Conservation (phyloP, 64 coral and sea anemone species). For the Trachythela sp. region DNA sequence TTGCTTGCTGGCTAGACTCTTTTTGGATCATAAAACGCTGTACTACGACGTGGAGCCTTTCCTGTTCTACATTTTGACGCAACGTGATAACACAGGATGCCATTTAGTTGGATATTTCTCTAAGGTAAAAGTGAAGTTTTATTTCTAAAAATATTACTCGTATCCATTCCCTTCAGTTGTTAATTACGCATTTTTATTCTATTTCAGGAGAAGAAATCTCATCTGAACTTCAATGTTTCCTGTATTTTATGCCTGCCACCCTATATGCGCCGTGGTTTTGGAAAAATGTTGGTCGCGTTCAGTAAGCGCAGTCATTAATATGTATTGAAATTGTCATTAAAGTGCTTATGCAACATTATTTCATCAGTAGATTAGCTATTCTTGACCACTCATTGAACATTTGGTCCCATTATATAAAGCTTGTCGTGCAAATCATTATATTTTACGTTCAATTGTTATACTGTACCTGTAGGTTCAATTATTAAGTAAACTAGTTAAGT, state of each 20-base stretch:
- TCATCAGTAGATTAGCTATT: no score
- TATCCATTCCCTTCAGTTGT: not conserved
- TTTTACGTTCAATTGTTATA: no score
- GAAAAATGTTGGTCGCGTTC: slow-evolving; percentile 98
- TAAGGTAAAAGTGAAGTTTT: slow-evolving; percentile 52
- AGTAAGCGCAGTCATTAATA: slow-evolving; percentile 61
- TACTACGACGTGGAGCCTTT: slow-evolving; percentile 98
- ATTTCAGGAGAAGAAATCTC: slow-evolving; percentile 92
- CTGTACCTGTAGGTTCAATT: no score
- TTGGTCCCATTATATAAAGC: no score
- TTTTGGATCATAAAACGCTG: slow-evolving; percentile 91
- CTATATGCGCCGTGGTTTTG: slow-evolving; percentile 95
- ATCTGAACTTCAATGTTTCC: slow-evolving; percentile 90
- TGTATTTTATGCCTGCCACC: slow-evolving; percentile 84
- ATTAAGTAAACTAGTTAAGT: no score
- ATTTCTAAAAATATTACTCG: not conserved
- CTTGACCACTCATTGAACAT: no score
- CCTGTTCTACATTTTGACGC: slow-evolving; percentile 93
- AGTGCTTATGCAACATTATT: no score
- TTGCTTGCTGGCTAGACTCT: slow-evolving; percentile 86
- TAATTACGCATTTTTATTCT: not conserved
- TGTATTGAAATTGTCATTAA: not conserved
- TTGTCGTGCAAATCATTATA: no score
- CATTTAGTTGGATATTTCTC: slow-evolving; percentile 96
- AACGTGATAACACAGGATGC: slow-evolving; percentile 73